Percentiles rank a stretch among this genome's conserved stretches.
Conservation (phyloP, 2,113 vertebrate species). For the Eurystomus gularis region DNA sequence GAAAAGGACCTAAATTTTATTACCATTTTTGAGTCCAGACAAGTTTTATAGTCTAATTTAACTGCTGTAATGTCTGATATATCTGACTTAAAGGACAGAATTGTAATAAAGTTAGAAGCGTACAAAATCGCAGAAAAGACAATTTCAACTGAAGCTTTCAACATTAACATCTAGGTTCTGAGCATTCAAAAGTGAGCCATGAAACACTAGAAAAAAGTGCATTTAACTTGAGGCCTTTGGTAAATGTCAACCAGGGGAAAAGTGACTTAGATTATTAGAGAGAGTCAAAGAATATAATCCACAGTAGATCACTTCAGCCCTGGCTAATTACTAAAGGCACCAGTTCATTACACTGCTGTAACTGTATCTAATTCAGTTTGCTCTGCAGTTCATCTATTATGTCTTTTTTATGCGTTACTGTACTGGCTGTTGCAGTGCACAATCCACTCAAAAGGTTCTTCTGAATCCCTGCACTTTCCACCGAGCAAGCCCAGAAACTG, state of each 20-base stretch:
- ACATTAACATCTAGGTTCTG: constrained; percentile 28
- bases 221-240: constrained; percentile 48
- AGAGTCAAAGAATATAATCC: constrained; percentile 63
- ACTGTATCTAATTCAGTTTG: constrained; percentile 59
- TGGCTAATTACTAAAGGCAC: constrained; percentile 64
- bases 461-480: not conserved
- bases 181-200: constrained; percentile 45
- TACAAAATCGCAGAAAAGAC: constrained; percentile 45
- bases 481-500: not conserved
- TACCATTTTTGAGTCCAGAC: not conserved
- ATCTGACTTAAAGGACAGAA: constrained; percentile 52
- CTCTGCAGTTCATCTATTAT: constrained; percentile 52
- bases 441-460: not conserved
- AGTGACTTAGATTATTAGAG: constrained; percentile 55
- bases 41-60: constrained; percentile 35
- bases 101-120: constrained; percentile 12
- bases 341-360: constrained; percentile 59
- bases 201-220: constrained; percentile 45
- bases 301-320: constrained; percentile 47
- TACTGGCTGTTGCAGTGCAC: not conserved
- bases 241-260: constrained; percentile 65
- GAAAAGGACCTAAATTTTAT: constrained; percentile 10
- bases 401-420: constrained; percentile 1
- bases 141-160: constrained; percentile 35
- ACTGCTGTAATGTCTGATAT: constrained; percentile 18